Base-by-base conservation (phyloP, 2,113 vertebrate species). In the Ranitomeya variabilis region DNA sequence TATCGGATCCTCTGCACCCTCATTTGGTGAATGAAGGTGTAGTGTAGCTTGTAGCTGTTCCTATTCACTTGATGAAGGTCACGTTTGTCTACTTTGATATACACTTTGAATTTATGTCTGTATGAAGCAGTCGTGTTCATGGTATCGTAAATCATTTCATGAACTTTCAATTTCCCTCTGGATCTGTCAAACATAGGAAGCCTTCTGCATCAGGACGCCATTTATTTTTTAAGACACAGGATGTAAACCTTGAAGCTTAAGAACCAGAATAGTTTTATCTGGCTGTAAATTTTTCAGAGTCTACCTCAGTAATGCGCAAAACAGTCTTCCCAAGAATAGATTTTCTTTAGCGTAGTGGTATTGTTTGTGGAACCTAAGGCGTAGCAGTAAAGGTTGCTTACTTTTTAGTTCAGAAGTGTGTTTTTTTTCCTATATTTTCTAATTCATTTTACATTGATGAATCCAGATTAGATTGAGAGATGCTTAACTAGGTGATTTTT, bases 261-360 rank as follows among this genome's bases (percentile, higher is more conserved):
- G 89, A 90, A 90, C 89, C 21, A 90, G 90, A 93, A 92, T 93
- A 90, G 91, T 91, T 91, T 91, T 90, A 26, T 76, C 78, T 37
- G 69, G 83, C 90, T 73, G 51, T 90, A 90, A 92, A 91, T 92
- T 90, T 73, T 67, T 87, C 37, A 88, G 87, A 89, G 79, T 77
- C 84, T 93, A 88, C 91, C 85, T 90, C 76, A 91, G 74, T 87
- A 79, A 76, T 90, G 91, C 60, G 51, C 82, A 87, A 73, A 59
- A 81, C 90, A 83, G 55, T 31, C 71, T 73, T 31, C 4, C 11
- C 7, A 73, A 19, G 13, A 73, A 23, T 23, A 8, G 21, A 10
- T n/a, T n/a, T 6, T 1, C 15, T 16, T 26, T n/a, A 23, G 13
- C 0, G 3, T 69, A 13, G 5, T 15, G 15, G 37, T 16, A 60